phyloP scores from a whole-genome alignment of 2,797 vertebrate genomes.

The Cyprinodon diabolis region DNA sequence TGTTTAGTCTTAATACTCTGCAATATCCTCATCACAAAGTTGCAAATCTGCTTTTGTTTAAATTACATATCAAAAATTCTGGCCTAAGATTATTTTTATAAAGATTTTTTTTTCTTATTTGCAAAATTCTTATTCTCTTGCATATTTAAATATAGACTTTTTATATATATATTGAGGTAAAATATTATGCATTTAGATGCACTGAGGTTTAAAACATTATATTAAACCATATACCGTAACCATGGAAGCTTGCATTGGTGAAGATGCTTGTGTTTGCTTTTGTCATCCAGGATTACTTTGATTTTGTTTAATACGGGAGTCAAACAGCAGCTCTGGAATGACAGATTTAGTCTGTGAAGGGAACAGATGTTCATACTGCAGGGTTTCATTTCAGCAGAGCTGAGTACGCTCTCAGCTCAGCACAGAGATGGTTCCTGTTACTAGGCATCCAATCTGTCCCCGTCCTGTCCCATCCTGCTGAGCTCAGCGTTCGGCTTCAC shows the following conservation, averaged over 20 bases:
- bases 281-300: neutral
- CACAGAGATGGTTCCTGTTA: neutral
- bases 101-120: too few species aligned
- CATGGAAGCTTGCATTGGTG: too few species aligned
- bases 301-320: neutral
- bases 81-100: too few species aligned
- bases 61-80: neutral
- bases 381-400: too few species aligned
- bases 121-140: neutral
- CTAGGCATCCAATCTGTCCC: slow-evolving; percentile 4
- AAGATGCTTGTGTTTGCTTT: neutral
- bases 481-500: slow-evolving; percentile 47
- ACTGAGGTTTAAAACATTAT: too few species aligned
- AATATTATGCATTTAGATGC: too few species aligned
- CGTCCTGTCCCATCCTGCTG: slow-evolving; percentile 29
- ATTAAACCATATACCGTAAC: too few species aligned
- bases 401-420: neutral
- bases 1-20: neutral
- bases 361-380: neutral
- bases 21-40: too few species aligned
- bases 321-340: too few species aligned
- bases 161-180: too few species aligned
- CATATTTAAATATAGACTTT: neutral
- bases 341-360: too few species aligned
- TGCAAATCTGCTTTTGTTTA: neutral